Evolutionary conservation across 1,140 invertebrate genomes (phyloP), one percentile per base, ranked within the genome.

Genomic region (Drosophila funebris): DNA sequence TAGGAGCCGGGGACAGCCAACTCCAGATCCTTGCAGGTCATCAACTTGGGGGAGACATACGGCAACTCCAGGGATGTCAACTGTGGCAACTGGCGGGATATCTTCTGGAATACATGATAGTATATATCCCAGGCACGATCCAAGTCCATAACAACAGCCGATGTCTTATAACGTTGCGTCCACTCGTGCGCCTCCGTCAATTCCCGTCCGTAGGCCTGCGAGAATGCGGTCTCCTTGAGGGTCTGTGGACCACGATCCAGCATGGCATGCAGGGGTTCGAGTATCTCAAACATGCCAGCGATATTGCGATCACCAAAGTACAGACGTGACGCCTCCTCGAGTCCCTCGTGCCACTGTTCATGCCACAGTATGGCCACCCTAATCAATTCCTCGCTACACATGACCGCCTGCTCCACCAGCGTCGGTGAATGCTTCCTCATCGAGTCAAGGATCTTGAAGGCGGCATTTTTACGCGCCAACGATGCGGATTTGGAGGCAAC

Each of bases 121-220:
- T 99, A 99, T 0, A 99, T 92, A 91, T 99, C 99, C 99, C 99
- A 99, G 9, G 99, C 99, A 91, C 98, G 97, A 88, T 98, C 99
- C 18, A 99, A 92, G 82, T 99, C 98, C 57, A 97, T 94, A 0
- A 96, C 95, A 78, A 98, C 97, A 2, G 95, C 94, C 0, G 96
- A 96, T 13, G 94, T 94, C 92, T 97, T 96, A 84, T 96, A 99
- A 71, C 96, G 94, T 90, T 95, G 95, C 90, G 98, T 99, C 96
- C 97, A 99, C 79, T 99, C 97, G 76, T 96, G 95, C 0, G 99
- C 98, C 85, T 99, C 98, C 67, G 94, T 95, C 50, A 99, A 92
- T 91, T 99, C 99, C 52, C 97, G 93, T 3, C 97, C 98, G 91
- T 99, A 99, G 0, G 98, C 96, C 93, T 98, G 97, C 78, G 96